Conservation (phyloP, 2,888 invertebrate species). For the Brenthis ino region DNA sequence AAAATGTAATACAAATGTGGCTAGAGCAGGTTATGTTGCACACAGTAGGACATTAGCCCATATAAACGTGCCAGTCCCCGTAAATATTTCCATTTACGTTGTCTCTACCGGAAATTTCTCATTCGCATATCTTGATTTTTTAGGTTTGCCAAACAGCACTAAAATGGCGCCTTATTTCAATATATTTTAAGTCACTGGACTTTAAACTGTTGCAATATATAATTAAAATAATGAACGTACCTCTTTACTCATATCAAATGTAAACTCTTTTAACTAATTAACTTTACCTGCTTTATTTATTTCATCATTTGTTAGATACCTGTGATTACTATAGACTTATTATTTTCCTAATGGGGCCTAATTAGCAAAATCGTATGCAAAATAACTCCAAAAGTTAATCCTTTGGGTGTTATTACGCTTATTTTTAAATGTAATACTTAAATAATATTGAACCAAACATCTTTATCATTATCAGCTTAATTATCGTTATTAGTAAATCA, state of each 20-base stretch:
- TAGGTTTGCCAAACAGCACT: background rate
- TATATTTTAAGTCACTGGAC: slow-evolving; percentile 7
- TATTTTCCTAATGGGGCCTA: too few species aligned
- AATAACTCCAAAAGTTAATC: too few species aligned
- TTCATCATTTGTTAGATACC: too few species aligned
- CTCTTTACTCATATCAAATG: background rate
- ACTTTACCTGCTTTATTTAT: too few species aligned
- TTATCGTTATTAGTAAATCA: too few species aligned
- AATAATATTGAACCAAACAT: too few species aligned
- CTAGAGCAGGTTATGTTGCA: slow-evolving; percentile 17
- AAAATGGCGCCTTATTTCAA: slow-evolving; percentile 14
- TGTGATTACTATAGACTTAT: too few species aligned
- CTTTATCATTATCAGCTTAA: too few species aligned
- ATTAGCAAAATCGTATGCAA: too few species aligned
- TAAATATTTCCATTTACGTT: slow-evolving; percentile 24
- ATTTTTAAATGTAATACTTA: too few species aligned
- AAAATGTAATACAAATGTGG: slow-evolving; percentile 9
- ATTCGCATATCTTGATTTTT: slow-evolving; percentile 17
- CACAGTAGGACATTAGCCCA: slow-evolving; percentile 31
- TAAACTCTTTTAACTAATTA: too few species aligned
- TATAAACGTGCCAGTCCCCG: slow-evolving; percentile 12
- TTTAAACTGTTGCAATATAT: slow-evolving; percentile 1
- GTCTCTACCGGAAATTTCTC: slow-evolving; percentile 25
- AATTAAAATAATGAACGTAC: background rate
- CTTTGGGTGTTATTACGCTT: too few species aligned